Percentiles rank a stretch among this genome's conserved stretches.
phyloP scores from a whole-genome alignment of 2,888 invertebrate genomes.

The Sylvicola cinctus region DNA sequence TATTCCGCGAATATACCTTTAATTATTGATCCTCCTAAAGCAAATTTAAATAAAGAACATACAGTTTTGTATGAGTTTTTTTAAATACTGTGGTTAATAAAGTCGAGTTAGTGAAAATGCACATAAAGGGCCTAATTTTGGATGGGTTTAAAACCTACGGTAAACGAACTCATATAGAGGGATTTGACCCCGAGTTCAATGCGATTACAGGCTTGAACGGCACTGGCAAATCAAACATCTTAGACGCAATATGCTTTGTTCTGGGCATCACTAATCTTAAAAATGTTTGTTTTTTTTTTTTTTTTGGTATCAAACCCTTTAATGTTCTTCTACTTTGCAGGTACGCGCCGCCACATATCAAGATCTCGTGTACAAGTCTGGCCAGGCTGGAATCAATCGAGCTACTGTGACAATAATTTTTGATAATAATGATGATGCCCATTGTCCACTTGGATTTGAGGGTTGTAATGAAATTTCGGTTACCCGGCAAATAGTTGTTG shows the following conservation, averaged over 20 bases:
- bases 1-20: too few species aligned
- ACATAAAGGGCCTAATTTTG: slow-evolving; percentile 74
- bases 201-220: slow-evolving; percentile 97
- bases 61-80: too few species aligned
- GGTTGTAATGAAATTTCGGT: slow-evolving; percentile 78
- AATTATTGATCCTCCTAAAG: too few species aligned
- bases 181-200: slow-evolving; percentile 88
- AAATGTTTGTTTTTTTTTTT: slow-evolving; percentile 65
- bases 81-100: too few species aligned
- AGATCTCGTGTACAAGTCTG: slow-evolving; percentile 94
- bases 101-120: slow-evolving; percentile 49
- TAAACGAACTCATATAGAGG: slow-evolving; percentile 70
- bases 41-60: too few species aligned
- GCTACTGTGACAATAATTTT: slow-evolving; percentile 92
- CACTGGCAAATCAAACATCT: slow-evolving; percentile 91
- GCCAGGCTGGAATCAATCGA: slow-evolving; percentile 88
- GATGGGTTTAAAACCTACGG: slow-evolving; percentile 99
- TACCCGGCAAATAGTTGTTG: slow-evolving; percentile 65
- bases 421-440: slow-evolving; percentile 64
- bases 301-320: too few species aligned
- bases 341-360: slow-evolving; percentile 77
- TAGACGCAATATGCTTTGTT: slow-evolving; percentile 95
- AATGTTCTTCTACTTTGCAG: slow-evolving; percentile 26
- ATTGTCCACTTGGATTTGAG: slow-evolving; percentile 83
- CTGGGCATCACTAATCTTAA: slow-evolving; percentile 83